Base-by-base conservation (phyloP, 2,888 invertebrate genomes). In the Parnassius glacialis region DNA sequence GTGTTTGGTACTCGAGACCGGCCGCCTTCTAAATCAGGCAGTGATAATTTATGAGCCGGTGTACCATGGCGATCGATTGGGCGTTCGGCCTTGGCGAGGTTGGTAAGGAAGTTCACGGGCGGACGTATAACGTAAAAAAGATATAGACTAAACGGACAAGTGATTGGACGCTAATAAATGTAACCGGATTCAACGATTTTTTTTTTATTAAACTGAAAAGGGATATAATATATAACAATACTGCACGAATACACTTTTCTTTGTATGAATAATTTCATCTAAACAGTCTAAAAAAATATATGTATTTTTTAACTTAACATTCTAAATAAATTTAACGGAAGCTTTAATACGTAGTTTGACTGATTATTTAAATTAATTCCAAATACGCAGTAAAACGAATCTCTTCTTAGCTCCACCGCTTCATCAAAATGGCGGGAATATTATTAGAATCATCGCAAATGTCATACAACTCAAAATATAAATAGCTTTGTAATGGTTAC, bases 21-120 rank as follows among this genome's bases (percentile, higher is more conserved):
- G 74, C 68, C 65, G 71, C 74, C 72, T 72, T 75, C 78, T 81
- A 78, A 85, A 84, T 83, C 80, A 80, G 80, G 76, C 80, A 73
- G 73, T 78, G 74, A 74, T 78, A 83, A 84, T 84, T 81, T 81
- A 84, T 80, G 78, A 75, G 61, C 43, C 65, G 66, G 68, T 69
- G 74, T 75, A 72, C 70, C 72, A 76, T 74, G 69, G 66, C 69
- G 75, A 85, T 87, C 86, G 89, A 87, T 87, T 75, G 78, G 76
- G 74, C 79, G 73, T 68, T 65, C 76, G 90, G 80, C 92, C 92
- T 92, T 92, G 90, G 74, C 74, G 75, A 78, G 73, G 85, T 84
- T 83, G 81, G 79, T 74, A 68, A 81, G 83, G 85, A 90, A 90
- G 92, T 92, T 92, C 91, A 92, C 70, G 92, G 90, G 79, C 88